Percentiles rank a stretch among this genome's conserved stretches.
Conservation (phyloP, 2,797 vertebrate genomes). For the Siniperca undulata region DNA sequence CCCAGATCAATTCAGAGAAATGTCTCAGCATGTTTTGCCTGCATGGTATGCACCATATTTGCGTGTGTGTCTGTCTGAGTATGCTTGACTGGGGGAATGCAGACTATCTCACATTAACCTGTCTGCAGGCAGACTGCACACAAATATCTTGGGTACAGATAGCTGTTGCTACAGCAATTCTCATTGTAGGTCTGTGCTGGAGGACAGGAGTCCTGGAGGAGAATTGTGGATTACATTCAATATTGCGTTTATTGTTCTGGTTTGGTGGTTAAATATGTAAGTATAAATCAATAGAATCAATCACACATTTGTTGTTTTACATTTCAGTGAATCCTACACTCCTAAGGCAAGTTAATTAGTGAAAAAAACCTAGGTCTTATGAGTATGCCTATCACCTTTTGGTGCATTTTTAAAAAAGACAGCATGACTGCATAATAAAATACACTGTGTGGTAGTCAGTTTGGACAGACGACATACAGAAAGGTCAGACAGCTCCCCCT, state of each 20-base stretch:
- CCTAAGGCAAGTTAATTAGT: neutral
- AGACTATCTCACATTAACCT: conserved; percentile 69
- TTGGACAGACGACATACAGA: neutral
- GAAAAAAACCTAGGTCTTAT: neutral
- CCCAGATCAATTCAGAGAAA: conserved; percentile 71
- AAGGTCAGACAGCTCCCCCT: conserved; percentile 65
- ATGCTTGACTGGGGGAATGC: conserved; percentile 51
- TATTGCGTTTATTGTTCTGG: conserved; percentile 17
- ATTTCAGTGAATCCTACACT: neutral
- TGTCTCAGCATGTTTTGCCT: conserved; percentile 83
- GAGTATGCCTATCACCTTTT: neutral
- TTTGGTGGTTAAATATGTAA: conserved; percentile 5
- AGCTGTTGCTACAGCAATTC: conserved; percentile 63
- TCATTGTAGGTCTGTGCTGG: conserved; percentile 32
- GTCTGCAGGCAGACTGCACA: conserved; percentile 52
- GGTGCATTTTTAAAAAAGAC: neutral
- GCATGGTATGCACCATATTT: conserved; percentile 70
- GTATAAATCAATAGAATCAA: neutral
- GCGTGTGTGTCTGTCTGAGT: conserved; percentile 33
- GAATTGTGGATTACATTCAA: conserved; percentile 10
- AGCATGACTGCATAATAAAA: neutral
- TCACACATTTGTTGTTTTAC: neutral
- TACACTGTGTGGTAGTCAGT: neutral
- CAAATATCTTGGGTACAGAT: conserved; percentile 41
- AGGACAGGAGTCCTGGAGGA: neutral